These are phyloP conservation scores for Indri indri DNA, from an alignment of 2,113 vertebrate species.

Conservation along the genomic window DNA sequence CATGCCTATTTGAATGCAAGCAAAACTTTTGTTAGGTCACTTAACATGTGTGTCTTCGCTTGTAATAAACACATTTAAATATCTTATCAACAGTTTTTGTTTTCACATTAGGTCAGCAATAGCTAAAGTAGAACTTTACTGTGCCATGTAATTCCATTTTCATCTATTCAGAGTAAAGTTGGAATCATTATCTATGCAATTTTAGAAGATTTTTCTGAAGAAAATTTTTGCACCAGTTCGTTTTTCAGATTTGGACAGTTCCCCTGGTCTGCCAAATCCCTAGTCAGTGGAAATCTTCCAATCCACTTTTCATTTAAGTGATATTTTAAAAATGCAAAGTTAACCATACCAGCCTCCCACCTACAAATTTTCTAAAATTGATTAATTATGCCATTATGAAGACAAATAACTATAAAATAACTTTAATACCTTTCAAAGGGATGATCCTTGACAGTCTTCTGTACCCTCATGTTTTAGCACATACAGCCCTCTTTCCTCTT, in stretches of 20 bases:
- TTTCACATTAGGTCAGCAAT: background rate
- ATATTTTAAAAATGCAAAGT: background rate
- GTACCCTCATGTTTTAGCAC: background rate
- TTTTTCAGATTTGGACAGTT: background rate
- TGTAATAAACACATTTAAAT: background rate
- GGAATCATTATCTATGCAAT: background rate
- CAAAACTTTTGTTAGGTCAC: background rate
- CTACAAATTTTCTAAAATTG: background rate
- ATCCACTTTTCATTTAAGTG: background rate
- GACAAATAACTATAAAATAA: background rate
- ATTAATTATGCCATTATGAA: background rate
- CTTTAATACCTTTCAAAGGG: background rate
- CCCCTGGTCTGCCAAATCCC: background rate
- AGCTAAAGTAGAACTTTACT: background rate
- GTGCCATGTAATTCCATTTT: background rate
- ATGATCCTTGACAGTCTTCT: background rate
- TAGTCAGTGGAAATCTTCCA: background rate
- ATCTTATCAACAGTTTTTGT: background rate
- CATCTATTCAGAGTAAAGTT: background rate
- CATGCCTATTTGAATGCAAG: background rate
- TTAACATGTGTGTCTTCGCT: background rate
- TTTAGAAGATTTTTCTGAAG: background rate
- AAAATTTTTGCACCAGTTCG: background rate
- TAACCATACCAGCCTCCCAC: background rate
- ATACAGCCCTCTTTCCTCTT: no score